Evolutionary conservation across 2,113 vertebrate species (phyloP), one percentile per base, ranked within the genome.

Genomic region (Tympanuchus pallidicinctus): DNA sequence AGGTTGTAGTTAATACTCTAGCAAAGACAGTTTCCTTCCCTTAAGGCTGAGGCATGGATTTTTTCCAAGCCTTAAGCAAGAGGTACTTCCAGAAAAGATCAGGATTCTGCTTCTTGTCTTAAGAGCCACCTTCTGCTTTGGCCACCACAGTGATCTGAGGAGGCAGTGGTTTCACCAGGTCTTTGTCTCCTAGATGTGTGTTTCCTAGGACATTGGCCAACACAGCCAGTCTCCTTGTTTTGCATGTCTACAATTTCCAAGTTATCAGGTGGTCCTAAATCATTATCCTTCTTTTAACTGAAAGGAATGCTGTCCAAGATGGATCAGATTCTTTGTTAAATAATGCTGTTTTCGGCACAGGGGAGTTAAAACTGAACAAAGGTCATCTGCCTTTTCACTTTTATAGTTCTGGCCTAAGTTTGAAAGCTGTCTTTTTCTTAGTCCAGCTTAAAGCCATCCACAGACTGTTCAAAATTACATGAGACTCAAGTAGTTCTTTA

Each of bases 1-100:
- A 96, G 83, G 61, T 95, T 95, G 90, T 71, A 87, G 63, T 76
- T 95, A 90, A 92, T 67, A 91, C 20, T 89, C 71, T 43, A 82
- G 78, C 75, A 94, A 95, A 95, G 24, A 92, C 94, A 89, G 50
- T 88, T 94, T 25, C 65, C 52, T 86, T 65, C 93, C 70, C 86
- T 84, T 71, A 24, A 91, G 72, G 89, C 66, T 83, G 64, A 79
- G 56, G 0, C 8, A n/a, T 1, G 4, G 34, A 86, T 82, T 92
- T 92, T 22, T 91, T 89, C 89, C 89, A 91, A 71, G 45, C 56
- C 63, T 10, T 30, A 30, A 91, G 82, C 42, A 59, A 77, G 45
- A 54, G 19, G 61, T 59, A 73, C 38, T 30, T 61, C 50, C 32
- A 76, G 78, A 24, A 70, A 84, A 92, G 45, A 66, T 2, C 4